Evolutionary conservation across 2,888 invertebrate species (phyloP), one percentile per base, ranked within the genome.

Genomic region (Ophonus ardosiacus): DNA sequence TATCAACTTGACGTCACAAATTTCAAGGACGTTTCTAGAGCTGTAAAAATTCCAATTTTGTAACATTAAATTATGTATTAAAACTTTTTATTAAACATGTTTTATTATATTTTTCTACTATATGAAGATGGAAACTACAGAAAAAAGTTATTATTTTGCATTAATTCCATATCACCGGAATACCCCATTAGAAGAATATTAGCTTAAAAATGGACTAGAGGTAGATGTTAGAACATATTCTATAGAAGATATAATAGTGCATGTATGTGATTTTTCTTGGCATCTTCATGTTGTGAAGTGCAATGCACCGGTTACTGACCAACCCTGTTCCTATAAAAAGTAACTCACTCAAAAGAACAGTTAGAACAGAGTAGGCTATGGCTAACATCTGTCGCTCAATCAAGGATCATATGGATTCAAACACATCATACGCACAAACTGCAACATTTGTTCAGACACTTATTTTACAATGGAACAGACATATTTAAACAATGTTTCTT

Each of bases 321-420:
- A 81, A 31, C 81, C 81, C 81, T 71, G 71, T 5, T 81, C 71
- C 18, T 68, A 68, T 81, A 81, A 81, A 81, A 81, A 81, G 81
- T 81, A 81, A 81, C 68, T 81, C 71, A 81, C 81, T 65, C 63
- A 81, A 61, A 56, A 68, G 81, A 81, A 81, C 81, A 81, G 81
- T 81, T 81, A 81, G 51, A n/a, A 68, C 31, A 18, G 81, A 71
- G 31, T 81, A 81, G 81, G 81, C 80, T 80, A 63, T 63, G 18
- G 63, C 71, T 74, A 81, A 81, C 81, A 81, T 81, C 81, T 81
- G 81, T 68, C 68, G 81, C 57, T 68, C 38, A 51, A 43, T 74
- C 71, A 74, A 74, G 21, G 71, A 74, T 74, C 43, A 51, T 51
- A 51, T 51, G 43, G 43, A 51, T 10, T 51, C 15, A n/a, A 10